Percentiles rank a stretch among this genome's conserved stretches.
Evolutionary conservation across 2,797 vertebrate species (phyloP).

Genomic region (Botia almorhae): DNA sequence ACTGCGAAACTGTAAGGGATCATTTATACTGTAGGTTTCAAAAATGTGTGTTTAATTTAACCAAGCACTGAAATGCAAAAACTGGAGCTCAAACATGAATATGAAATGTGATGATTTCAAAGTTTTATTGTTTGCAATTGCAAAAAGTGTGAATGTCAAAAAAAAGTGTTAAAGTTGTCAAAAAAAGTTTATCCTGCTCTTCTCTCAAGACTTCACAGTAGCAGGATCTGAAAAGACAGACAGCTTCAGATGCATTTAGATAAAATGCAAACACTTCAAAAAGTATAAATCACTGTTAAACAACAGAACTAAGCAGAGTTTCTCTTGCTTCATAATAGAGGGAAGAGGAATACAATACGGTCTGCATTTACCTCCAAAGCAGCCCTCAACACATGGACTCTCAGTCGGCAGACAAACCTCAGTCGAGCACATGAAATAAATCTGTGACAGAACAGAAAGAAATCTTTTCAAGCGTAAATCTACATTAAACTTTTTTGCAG

Average conservation of each 20-base stretch:
- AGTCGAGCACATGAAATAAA: slow-evolving; percentile 85
- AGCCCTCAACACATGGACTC: slow-evolving; percentile 79
- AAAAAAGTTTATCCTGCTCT: neutral
- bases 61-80: too few species aligned
- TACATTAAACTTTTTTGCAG: too few species aligned
- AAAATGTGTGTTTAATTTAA: too few species aligned
- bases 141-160: neutral
- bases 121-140: slow-evolving; percentile 17
- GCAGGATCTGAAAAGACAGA: slow-evolving; percentile 20
- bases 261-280: slow-evolving; percentile 12
- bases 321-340: neutral
- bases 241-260: neutral
- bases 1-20: too few species aligned
- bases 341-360: neutral
- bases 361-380: slow-evolving; percentile 67
- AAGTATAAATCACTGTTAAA: neutral
- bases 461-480: neutral
- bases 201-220: slow-evolving; percentile 19
- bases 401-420: slow-evolving; percentile 78
- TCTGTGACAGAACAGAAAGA: slow-evolving; percentile 62
- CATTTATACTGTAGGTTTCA: too few species aligned
- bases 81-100: too few species aligned
- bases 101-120: neutral
- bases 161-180: too few species aligned
- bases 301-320: too few species aligned